phyloP scores from a whole-genome alignment of 2,797 vertebrate genomes.

The Margarornis squamiger region DNA sequence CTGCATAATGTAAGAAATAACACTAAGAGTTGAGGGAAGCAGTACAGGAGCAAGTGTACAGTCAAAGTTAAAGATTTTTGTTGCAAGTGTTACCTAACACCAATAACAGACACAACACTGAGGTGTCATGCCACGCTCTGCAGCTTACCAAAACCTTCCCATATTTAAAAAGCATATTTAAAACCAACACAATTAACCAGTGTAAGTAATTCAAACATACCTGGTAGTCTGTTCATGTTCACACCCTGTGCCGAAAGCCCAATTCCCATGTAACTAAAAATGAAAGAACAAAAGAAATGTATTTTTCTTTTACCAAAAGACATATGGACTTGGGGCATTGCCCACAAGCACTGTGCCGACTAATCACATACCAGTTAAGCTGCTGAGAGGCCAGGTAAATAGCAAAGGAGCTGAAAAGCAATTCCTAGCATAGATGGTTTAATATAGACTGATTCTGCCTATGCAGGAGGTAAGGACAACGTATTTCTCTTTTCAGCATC shows the following conservation, averaged over 20 bases:
- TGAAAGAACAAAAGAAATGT: constrained; percentile 25
- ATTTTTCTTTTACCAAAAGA: neutral
- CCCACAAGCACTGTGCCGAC: neutral
- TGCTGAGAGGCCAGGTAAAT: neutral
- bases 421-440: neutral
- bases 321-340: neutral
- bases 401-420: neutral
- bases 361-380: neutral
- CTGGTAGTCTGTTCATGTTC: constrained; percentile 99
- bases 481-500: neutral
- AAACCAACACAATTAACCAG: neutral
- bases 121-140: neutral
- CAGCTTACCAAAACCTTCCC: neutral
- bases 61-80: neutral
- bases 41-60: neutral
- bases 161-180: neutral
- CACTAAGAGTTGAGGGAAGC: neutral
- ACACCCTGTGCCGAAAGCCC: constrained; percentile 98
- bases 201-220: constrained; percentile 73
- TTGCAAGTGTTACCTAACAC: neutral
- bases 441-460: neutral
- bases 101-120: neutral
- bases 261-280: constrained; percentile 96
- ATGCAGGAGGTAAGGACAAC: neutral
- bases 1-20: neutral